Base-by-base conservation (phyloP, 2,888 invertebrate species). In the Noctua fimbriata region DNA sequence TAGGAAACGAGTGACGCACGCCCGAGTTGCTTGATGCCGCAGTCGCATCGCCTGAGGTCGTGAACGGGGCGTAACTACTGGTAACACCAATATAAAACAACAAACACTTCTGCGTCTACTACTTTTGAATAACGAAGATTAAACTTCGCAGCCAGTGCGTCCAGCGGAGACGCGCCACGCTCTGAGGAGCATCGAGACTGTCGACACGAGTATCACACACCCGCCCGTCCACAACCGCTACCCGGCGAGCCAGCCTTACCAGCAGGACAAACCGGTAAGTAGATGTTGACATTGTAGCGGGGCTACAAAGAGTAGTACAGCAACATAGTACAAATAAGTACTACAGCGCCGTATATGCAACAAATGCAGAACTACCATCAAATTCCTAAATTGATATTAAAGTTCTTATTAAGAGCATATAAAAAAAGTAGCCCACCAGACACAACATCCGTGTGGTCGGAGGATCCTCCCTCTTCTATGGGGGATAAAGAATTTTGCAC, bases 221-320 rank as follows among this genome's bases (percentile, higher is more conserved):
- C 86, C 86, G 7, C 82, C 85, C 2, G 72, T 76, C 0, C 83
- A 83, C 12, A 74, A 70, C 49, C 85, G 91, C 12, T 91, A 88
- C 44, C 88, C 88, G 18, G 71, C 79, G 0, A 78, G 28, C 84
- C 82, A 75, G 14, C 79, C 86, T 49, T 87, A 88, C 24, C 79
- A 78, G 14, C 90, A 87, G 6, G 90, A 92, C 9, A 94, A 94
- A 83, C 91, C 93, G 71, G 93, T 93, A 86, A 83, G 88, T 76
- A 66, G 14, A n/a, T 44, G 1, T 36, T 12, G 28, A 60, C 28
- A 0, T 58, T 58, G 44, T 14, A 47, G 14, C 44, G 44, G 12
- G 44, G 14, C 44, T 47, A 47, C 21, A 52, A 52, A 52, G 3
- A 55, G 58, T 58, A 28, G 14, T 28, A 28, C 14, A 6, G 58